Evolutionary conservation across 2,113 vertebrate species (phyloP).

Genomic region (Pycnonotus jocosus): DNA sequence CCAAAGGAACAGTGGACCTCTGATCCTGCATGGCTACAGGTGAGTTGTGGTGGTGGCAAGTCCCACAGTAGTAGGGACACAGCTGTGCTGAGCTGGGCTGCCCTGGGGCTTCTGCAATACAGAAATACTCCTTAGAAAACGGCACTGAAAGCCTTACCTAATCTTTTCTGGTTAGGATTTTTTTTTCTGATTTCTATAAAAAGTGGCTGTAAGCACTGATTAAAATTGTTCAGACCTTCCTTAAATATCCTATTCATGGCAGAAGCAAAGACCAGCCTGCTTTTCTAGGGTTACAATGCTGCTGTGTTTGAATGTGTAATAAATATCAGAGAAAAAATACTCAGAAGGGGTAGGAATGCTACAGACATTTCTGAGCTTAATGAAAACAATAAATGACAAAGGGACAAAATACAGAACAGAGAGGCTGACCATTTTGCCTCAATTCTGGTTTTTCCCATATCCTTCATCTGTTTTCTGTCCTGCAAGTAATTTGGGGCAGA

Average conservation of each 20-base stretch:
- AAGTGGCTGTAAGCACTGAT: background rate
- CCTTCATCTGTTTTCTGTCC: slow-evolving; percentile 28
- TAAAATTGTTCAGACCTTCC: background rate
- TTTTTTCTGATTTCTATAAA: background rate
- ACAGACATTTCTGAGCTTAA: background rate
- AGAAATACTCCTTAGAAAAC: background rate
- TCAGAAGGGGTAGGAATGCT: background rate
- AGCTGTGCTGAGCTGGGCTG: background rate
- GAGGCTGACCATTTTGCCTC: background rate
- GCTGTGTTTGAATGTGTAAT: background rate
- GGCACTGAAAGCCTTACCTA: background rate
- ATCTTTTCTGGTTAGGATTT: background rate
- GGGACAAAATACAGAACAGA: background rate
- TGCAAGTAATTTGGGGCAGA: background rate
- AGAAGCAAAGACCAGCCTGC: background rate
- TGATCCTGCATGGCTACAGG: background rate
- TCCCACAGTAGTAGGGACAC: background rate
- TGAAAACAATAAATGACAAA: background rate
- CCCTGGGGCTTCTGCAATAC: background rate
- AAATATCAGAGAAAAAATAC: background rate
- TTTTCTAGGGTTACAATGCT: background rate
- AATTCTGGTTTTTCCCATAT: background rate
- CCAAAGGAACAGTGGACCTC: background rate
- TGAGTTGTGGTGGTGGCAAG: background rate
- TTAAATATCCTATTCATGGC: background rate